Evolutionary conservation across 2,113 vertebrate genomes (phyloP).

Genomic region (Corvus cornix): DNA sequence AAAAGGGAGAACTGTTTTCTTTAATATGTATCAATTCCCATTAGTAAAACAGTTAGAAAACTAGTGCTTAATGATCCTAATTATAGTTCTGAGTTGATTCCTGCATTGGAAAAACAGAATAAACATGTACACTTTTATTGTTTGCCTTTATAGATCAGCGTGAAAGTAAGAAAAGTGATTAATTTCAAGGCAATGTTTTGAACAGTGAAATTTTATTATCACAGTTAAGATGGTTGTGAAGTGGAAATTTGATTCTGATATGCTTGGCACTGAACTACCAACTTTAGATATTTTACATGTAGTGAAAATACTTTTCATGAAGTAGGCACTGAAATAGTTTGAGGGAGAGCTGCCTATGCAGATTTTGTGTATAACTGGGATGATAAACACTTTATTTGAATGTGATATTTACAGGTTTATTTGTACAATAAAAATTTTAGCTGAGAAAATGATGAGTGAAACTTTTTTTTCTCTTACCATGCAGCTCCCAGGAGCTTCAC

Average conservation of each 20-base stretch:
- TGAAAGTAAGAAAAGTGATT: neutral
- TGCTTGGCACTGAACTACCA: neutral
- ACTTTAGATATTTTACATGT: neutral
- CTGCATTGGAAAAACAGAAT: neutral
- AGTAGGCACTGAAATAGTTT: neutral
- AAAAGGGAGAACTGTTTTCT: neutral
- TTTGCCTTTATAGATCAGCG: neutral
- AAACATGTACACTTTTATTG: neutral
- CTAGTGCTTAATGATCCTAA: neutral
- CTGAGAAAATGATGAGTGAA: neutral
- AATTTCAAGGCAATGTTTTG: neutral
- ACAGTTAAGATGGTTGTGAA: neutral
- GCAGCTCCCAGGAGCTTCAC: neutral
- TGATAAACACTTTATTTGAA: neutral
- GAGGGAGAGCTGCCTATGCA: neutral
- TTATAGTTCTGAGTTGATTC: neutral
- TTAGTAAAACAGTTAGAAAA: neutral
- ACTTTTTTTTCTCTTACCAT: neutral
- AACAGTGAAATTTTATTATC: neutral
- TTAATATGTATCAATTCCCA: rapidly evolving
- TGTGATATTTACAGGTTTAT: neutral
- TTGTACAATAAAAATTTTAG: neutral
- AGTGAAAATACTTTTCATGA: neutral
- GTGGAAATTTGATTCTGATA: neutral
- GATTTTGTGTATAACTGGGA: neutral